These are phyloP conservation scores for Cossypha heuglini DNA, from an alignment of 2,797 vertebrate species.

Conservation along the genomic window DNA sequence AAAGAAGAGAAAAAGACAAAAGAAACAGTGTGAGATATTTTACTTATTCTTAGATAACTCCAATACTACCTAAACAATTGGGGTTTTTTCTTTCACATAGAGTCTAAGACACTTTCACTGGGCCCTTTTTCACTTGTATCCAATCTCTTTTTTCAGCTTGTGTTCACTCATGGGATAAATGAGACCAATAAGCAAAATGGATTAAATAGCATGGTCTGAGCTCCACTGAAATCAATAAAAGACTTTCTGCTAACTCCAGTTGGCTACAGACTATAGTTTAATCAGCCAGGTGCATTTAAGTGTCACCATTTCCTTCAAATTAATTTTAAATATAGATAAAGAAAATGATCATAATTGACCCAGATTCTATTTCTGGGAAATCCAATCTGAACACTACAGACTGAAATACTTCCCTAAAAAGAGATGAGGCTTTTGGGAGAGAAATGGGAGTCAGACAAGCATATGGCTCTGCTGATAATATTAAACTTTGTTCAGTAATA, in stretches of 20 bases:
- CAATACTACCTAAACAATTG: background rate
- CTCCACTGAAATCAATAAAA: conserved; percentile 16
- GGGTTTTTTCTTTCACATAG: background rate
- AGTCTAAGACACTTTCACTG: background rate
- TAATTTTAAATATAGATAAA: conserved; percentile 12
- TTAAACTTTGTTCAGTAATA: background rate
- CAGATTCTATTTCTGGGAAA: background rate
- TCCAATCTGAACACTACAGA: background rate
- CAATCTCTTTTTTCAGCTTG: background rate
- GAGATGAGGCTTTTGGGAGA: background rate
- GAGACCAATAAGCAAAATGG: conserved; percentile 14
- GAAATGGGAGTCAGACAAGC: background rate
- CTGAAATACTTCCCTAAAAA: background rate
- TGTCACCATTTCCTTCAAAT: conserved; percentile 1
- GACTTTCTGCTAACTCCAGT: background rate
- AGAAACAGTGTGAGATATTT: background rate
- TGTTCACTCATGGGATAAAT: background rate
- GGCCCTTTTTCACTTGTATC: background rate
- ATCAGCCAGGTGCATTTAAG: background rate
- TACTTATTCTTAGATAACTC: background rate
- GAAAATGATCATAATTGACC: background rate
- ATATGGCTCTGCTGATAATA: background rate
- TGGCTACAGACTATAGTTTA: background rate
- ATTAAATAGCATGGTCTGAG: conserved; percentile 40
- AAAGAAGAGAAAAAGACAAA: background rate